Conservation (phyloP, 2,797 vertebrate species). For the Rhabdomys pumilio region DNA sequence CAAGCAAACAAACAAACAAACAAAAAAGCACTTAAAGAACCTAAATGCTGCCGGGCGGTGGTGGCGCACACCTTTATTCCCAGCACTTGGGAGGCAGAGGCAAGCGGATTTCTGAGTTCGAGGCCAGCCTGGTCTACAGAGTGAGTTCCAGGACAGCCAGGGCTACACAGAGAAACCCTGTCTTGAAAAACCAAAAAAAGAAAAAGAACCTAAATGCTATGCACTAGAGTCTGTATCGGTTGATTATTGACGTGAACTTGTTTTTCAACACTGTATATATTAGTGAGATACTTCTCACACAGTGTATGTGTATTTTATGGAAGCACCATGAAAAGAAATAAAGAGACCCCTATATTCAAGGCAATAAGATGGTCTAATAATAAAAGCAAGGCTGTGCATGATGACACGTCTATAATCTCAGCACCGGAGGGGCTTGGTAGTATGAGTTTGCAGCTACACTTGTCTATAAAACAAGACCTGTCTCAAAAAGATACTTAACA, state of each 20-base stretch:
- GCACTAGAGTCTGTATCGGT: neutral
- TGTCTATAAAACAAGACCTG: neutral
- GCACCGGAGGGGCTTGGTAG: neutral
- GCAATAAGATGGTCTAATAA: neutral
- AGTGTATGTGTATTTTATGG: neutral
- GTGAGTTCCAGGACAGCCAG: no score
- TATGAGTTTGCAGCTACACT: neutral
- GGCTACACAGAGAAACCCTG: no score
- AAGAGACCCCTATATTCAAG: neutral
- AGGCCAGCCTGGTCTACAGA: no score
- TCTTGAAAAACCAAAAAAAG: neutral
- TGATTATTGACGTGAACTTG: neutral
- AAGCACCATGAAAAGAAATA: conserved; percentile 33
- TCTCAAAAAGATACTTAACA: conserved; percentile 1
- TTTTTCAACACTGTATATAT: neutral
- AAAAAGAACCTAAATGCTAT: neutral
- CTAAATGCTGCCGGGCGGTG: neutral
- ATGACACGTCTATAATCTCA: neutral
- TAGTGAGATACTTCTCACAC: neutral
- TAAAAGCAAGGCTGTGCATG: neutral
- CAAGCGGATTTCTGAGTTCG: no score
- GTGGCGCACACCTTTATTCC: no score
- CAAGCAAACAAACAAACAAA: neutral
- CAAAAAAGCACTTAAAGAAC: neutral
- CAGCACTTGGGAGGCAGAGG: no score